Evolutionary conservation across 2,113 vertebrate genomes (phyloP).

Genomic region (Dendrocopos noguchii): DNA sequence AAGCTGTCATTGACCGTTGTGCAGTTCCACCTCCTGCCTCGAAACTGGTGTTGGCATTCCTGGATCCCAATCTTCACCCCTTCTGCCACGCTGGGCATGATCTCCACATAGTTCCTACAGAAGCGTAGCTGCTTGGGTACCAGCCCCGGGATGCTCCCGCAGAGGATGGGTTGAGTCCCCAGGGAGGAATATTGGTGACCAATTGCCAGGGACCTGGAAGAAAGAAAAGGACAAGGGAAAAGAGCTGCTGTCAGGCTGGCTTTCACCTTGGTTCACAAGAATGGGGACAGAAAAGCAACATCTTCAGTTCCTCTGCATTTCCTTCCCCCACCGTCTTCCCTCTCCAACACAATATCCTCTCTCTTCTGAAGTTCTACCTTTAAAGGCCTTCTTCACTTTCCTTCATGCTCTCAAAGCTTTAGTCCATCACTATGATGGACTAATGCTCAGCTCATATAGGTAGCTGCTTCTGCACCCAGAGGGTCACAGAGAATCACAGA

Average conservation of each 20-base stretch:
- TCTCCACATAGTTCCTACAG: conserved; percentile 96
- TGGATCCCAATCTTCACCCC: conserved; percentile 95
- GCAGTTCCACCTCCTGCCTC: conserved; percentile 96
- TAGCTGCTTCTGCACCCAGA: background rate
- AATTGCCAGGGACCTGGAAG: conserved; percentile 90
- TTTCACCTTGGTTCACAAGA: background rate
- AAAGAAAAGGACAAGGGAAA: background rate
- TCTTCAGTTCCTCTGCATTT: background rate
- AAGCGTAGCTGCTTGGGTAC: conserved; percentile 97
- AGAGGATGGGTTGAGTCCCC: conserved; percentile 91
- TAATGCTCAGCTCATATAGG: background rate
- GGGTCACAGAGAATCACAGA: background rate
- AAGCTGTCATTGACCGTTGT: conserved; percentile 92
- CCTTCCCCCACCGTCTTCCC: rapidly evolving
- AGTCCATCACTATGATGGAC: background rate
- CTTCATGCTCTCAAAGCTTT: background rate
- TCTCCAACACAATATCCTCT: background rate
- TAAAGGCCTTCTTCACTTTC: background rate
- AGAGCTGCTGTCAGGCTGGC: background rate
- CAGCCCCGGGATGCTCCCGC: conserved; percentile 93
- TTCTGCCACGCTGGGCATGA: conserved; percentile 97
- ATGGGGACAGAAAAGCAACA: background rate
- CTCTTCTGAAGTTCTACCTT: background rate
- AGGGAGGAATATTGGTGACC: conserved; percentile 92
- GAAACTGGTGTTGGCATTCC: conserved; percentile 96